Evolutionary conservation across 2,888 invertebrate species (phyloP).

Genomic region (Hipparchia sbordonii): DNA sequence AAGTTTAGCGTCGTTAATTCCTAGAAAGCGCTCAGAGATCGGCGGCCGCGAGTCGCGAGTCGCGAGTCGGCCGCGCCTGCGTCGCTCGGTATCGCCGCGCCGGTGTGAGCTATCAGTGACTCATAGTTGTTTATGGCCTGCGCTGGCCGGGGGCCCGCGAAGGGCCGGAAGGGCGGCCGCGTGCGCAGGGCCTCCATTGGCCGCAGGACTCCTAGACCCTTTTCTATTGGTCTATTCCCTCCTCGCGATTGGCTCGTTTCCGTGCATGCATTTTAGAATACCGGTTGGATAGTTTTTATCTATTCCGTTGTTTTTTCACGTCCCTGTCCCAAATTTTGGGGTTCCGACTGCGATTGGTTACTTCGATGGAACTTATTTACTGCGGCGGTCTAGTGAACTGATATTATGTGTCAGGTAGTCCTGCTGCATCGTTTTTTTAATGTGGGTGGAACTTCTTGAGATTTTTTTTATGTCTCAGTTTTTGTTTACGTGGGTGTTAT

Average conservation of each 20-base stretch:
- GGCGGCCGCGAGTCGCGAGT: neutral
- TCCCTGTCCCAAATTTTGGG: slow-evolving; percentile 3
- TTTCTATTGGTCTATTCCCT: slow-evolving; percentile 44
- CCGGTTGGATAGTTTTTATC: slow-evolving; percentile 31
- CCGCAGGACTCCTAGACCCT: slow-evolving; percentile 44
- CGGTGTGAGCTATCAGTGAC: neutral
- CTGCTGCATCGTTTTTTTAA: neutral
- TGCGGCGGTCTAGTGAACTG: neutral
- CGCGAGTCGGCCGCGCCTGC: neutral
- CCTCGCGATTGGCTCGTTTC: slow-evolving; percentile 36
- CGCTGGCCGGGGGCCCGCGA: neutral
- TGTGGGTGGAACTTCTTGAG: neutral
- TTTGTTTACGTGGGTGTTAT: neutral
- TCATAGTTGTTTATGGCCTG: neutral
- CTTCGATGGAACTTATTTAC: neutral
- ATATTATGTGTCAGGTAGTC: neutral
- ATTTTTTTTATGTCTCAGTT: neutral
- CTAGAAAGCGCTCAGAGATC: no score
- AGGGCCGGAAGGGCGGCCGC: slow-evolving; percentile 42
- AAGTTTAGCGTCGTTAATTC: no score
- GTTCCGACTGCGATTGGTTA: slow-evolving; percentile 9
- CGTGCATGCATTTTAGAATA: slow-evolving; percentile 29
- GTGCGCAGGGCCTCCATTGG: slow-evolving; percentile 46
- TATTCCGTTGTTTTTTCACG: slow-evolving; percentile 22
- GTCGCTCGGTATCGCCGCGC: neutral